Evolutionary conservation across 2,113 vertebrate species (phyloP).

Genomic region (Chlamydotis undulata): DNA sequence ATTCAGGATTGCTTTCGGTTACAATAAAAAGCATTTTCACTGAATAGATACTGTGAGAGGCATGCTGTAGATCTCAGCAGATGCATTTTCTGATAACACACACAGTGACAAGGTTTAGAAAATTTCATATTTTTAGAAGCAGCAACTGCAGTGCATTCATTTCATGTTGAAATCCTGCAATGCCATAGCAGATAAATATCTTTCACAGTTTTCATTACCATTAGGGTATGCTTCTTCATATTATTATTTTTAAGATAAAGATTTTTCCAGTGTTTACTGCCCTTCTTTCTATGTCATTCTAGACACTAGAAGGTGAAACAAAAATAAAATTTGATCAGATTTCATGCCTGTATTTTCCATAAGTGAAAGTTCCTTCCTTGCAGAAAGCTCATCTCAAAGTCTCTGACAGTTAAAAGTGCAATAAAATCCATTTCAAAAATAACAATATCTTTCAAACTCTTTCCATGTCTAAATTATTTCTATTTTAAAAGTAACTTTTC

Average conservation of each 20-base stretch:
- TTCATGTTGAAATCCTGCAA: not conserved
- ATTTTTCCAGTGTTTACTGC: not conserved
- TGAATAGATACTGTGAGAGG: not conserved
- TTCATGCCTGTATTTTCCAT: not conserved
- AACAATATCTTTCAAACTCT: not conserved
- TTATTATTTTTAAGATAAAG: not conserved
- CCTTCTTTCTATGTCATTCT: not conserved
- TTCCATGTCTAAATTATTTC: not conserved
- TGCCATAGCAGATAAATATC: not conserved
- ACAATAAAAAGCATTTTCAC: not conserved
- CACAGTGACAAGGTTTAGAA: not conserved
- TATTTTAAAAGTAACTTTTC: not conserved
- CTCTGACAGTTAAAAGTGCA: not conserved
- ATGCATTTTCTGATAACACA: not conserved
- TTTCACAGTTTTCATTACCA: conserved; percentile 4
- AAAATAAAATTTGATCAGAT: not conserved
- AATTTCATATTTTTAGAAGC: not conserved
- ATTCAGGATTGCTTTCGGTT: not conserved
- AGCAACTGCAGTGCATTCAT: not conserved
- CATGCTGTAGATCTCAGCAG: not conserved
- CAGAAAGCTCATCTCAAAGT: not conserved
- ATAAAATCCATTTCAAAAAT: not conserved
- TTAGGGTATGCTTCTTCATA: not conserved
- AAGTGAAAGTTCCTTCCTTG: not conserved
- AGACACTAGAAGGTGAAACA: not conserved